Percentiles rank a stretch among this genome's conserved stretches.
Evolutionary conservation across 2,113 vertebrate genomes (phyloP).

Genomic region (Cottus gobio): DNA sequence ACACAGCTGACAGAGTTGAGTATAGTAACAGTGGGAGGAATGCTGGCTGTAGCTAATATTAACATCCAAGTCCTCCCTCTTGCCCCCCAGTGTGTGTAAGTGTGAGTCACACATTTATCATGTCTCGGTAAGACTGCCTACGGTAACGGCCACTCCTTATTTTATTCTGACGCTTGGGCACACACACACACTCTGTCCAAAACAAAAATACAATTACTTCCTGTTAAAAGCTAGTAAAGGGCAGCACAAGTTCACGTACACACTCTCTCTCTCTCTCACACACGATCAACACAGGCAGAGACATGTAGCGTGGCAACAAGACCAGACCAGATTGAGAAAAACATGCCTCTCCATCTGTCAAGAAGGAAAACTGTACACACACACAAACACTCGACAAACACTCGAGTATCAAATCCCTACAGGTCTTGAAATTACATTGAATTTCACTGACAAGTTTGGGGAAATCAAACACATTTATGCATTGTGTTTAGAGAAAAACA

Average conservation of each 20-base stretch:
- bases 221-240: slow-evolving; percentile 32
- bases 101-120: slow-evolving; percentile 77
- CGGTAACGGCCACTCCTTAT: slow-evolving; percentile 67
- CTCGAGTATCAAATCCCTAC: background rate
- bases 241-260: slow-evolving; percentile 41
- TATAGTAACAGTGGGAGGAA: slow-evolving; percentile 81
- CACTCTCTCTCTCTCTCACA: slow-evolving; percentile 28
- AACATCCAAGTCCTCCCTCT: slow-evolving; percentile 67
- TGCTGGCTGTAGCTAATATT: slow-evolving; percentile 83
- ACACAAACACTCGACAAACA: background rate
- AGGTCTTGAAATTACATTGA: slow-evolving; percentile 41
- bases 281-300: slow-evolving; percentile 50
- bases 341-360: slow-evolving; percentile 65
- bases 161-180: slow-evolving; percentile 32
- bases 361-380: slow-evolving; percentile 1
- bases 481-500: slow-evolving; percentile 15
- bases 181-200: slow-evolving; percentile 16
- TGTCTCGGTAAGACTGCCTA: slow-evolving; percentile 49
- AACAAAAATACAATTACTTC: slow-evolving; percentile 52
- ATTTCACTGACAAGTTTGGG: background rate
- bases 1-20: slow-evolving; percentile 79
- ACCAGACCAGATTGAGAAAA: slow-evolving; percentile 59
- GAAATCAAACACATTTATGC: slow-evolving; percentile 35
- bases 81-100: slow-evolving; percentile 56
- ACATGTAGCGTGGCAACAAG: slow-evolving; percentile 64